A percentile compares a stretch with the other conserved stretches of the same genome.
Conservation (phyloP, 2,113 vertebrate species). For the Notothenia rossii region DNA sequence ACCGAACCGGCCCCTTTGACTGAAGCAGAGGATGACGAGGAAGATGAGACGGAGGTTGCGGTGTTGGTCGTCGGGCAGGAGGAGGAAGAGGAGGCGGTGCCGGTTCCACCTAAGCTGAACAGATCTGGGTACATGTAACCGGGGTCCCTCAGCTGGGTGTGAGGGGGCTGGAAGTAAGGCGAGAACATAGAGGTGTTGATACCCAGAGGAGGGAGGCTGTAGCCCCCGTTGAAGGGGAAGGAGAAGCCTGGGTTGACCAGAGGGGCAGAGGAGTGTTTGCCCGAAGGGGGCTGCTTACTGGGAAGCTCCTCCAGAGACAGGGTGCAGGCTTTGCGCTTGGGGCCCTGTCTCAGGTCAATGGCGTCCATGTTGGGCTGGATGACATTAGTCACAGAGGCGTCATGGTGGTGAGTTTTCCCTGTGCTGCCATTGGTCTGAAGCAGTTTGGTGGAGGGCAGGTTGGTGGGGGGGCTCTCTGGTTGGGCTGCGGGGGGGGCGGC, state of each 20-base stretch:
- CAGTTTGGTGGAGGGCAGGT: conserved; percentile 48
- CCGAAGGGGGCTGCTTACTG: conserved; percentile 84
- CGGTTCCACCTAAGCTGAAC: conserved; percentile 57
- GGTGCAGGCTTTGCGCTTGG: conserved; percentile 88
- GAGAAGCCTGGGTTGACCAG: conserved; percentile 89
- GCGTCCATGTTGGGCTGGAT: conserved; percentile 77
- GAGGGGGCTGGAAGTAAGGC: conserved; percentile 89
- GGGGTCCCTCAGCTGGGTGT: conserved; percentile 88
- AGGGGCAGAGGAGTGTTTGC: conserved; percentile 83
- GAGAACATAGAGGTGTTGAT: conserved; percentile 89
- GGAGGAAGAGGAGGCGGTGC: conserved; percentile 81
- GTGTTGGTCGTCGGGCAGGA: conserved; percentile 84
- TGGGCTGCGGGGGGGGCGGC: conserved; percentile 65
- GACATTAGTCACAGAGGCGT: conserved; percentile 41
- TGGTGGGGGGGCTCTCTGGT: conserved; percentile 57
- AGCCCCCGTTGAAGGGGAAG: conserved; percentile 88
- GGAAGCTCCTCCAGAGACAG: conserved; percentile 82
- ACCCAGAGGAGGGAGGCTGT: conserved; percentile 88
- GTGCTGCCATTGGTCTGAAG: conserved; percentile 53
- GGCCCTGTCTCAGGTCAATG: conserved; percentile 83
- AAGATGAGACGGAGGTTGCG: conserved; percentile 42
- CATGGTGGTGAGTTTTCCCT: conserved; percentile 36
- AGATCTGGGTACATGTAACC: conserved; percentile 91
- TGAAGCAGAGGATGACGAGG: conserved; percentile 85
- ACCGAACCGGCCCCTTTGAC: conserved; percentile 86